phyloP scores from a whole-genome alignment of 92 coral and sea anemone species.

The Epizoanthus stellaris region DNA sequence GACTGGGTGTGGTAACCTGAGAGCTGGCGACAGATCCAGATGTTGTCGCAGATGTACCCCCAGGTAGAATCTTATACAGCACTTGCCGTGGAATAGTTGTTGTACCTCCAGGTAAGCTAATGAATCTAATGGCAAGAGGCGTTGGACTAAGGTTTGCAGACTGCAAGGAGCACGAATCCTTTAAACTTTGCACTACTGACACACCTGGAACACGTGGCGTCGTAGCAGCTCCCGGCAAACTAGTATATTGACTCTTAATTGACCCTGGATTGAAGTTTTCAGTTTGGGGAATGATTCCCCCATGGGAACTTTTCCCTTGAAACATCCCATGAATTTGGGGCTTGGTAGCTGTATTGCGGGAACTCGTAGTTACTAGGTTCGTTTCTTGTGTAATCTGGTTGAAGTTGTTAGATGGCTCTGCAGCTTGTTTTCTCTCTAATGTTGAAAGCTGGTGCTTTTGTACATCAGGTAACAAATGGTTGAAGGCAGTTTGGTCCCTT shows the following conservation, averaged over 20 bases:
- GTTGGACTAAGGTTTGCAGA: neutral
- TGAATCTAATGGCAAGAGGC: neutral
- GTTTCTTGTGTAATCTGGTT: neutral
- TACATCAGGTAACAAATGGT: constrained; percentile 22
- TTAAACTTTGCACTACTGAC: neutral
- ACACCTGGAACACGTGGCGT: neutral
- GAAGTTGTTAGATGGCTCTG: neutral
- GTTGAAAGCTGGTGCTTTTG: constrained; percentile 9
- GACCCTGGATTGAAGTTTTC: neutral
- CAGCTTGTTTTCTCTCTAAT: neutral
- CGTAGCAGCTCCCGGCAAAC: neutral
- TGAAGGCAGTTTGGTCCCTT: constrained; percentile 2
- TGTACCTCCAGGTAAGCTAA: constrained; percentile 7
- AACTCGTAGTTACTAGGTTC: neutral
- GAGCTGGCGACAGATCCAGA: neutral
- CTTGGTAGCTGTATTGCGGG: neutral
- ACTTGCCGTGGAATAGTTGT: neutral
- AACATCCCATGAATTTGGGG: neutral
- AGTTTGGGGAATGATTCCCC: neutral
- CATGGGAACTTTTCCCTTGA: neutral
- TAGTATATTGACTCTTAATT: neutral
- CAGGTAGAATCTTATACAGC: neutral
- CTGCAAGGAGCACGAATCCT: neutral
- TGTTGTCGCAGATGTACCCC: neutral
- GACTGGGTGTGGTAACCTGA: neutral